Percentiles rank a stretch among this genome's conserved stretches.
Conservation (phyloP, 2,888 invertebrate genomes). For the Agrochola lychnidis region DNA sequence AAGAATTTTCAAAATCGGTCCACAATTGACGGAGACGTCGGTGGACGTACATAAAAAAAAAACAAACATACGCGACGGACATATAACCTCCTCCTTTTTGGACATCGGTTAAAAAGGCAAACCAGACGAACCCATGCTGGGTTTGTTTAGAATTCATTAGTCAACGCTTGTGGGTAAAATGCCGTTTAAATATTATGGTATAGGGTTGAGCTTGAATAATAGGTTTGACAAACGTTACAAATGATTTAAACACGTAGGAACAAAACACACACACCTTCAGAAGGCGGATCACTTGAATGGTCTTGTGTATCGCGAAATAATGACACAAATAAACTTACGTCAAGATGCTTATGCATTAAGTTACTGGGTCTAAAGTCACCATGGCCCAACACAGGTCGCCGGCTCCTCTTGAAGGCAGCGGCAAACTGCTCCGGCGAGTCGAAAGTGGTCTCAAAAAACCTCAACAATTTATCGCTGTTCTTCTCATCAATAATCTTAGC, state of each 20-base stretch:
- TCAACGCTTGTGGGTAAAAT: background rate
- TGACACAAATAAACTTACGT: constrained; percentile 53
- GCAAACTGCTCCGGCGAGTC: constrained; percentile 38
- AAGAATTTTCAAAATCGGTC: too few species aligned
- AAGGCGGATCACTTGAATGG: background rate
- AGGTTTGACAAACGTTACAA: background rate
- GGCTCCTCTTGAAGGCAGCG: constrained; percentile 51
- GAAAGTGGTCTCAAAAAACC: constrained; percentile 54
- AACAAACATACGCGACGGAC: too few species aligned
- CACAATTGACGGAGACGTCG: too few species aligned
- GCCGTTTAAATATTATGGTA: background rate
- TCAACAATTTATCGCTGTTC: constrained; percentile 65
- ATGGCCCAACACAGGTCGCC: constrained; percentile 72
- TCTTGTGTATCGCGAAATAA: background rate
- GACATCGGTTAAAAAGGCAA: too few species aligned
- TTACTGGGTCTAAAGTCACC: constrained; percentile 80
- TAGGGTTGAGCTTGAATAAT: background rate
- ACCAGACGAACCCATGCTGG: too few species aligned
- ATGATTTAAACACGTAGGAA: background rate
- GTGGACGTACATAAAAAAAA: too few species aligned
- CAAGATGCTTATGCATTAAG: constrained; percentile 60
- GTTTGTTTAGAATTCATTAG: background rate
- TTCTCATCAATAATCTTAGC: constrained; percentile 65
- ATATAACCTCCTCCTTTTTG: too few species aligned
- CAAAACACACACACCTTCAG: too few species aligned